Conservation (phyloP, 2,797 vertebrate species). For the Rhabdophis nuchalis region DNA sequence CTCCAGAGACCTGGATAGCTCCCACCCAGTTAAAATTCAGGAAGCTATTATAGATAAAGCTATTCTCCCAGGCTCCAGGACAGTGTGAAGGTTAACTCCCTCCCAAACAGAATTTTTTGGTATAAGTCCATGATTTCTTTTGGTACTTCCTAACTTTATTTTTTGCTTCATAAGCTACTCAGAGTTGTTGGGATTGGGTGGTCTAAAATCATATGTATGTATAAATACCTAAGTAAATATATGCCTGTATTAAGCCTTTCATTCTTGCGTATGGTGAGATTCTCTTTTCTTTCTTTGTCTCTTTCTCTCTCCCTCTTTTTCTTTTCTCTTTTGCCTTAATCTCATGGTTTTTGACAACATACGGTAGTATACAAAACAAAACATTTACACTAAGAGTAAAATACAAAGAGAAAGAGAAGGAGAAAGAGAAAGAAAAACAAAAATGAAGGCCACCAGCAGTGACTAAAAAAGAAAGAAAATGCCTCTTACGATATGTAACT, state of each 20-base stretch:
- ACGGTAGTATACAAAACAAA: background rate
- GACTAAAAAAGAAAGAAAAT: constrained; percentile 23
- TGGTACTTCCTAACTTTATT: background rate
- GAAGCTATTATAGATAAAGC: background rate
- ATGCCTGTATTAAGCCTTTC: background rate
- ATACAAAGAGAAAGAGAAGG: background rate
- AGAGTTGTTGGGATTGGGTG: background rate
- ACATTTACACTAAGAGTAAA: background rate
- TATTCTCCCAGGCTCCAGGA: background rate
- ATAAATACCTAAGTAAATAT: background rate
- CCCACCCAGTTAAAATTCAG: background rate
- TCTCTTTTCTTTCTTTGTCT: background rate
- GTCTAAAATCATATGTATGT: background rate
- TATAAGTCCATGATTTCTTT: background rate
- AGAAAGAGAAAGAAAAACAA: constrained; percentile 40
- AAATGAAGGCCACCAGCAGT: constrained; percentile 51
- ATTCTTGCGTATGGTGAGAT: background rate
- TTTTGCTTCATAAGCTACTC: background rate
- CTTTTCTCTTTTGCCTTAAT: background rate
- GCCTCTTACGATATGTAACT: constrained; percentile 53
- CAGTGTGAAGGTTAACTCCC: background rate
- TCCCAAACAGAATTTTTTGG: background rate
- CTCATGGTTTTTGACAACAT: background rate
- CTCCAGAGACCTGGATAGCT: background rate
- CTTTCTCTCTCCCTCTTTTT: background rate